Evolutionary conservation across 2,888 invertebrate genomes (phyloP), one percentile per base, ranked within the genome.

Genomic region (Hypena proboscidalis): DNA sequence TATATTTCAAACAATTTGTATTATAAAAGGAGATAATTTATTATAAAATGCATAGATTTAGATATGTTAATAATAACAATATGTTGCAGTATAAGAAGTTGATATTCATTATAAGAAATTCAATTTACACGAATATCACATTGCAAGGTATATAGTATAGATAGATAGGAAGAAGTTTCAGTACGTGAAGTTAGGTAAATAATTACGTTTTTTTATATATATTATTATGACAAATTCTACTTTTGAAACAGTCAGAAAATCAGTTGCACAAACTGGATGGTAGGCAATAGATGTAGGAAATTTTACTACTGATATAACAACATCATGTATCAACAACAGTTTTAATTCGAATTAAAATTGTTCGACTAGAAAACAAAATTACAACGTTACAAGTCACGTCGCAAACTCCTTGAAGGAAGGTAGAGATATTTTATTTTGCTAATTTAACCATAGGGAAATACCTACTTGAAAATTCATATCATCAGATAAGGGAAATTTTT

Each of bases 121-220:
- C 67, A 53, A 71, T 59, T 70, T 67, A 70, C 57, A 67, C 59
- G 55, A 70, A 72, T 81, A 80, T 81, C 80, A 80, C 81, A 80
- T 70, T 75, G 67, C 61, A 63, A 66, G 62, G 57, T 60, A 59
- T 44, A 52, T 46, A 37, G 34, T n/a, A 37, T 9, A 36, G 26
- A 20, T 31, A 35, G 26, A 56, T 42, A 54, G 56, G 39, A 52
- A 66, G 49, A 60, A 73, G 61, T 59, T 60, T 68, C 70, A 74
- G 67, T 63, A 65, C 54, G 14, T 9, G 8, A 40, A 57, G 56
- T 48, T 47, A 26, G 49, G 43, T 49, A 51, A 45, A 43, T 26
- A 48, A 5, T 31, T 33, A 19, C 33, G 43, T 30, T 15, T 37
- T 42, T 11, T 34, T 39, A n/a, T 38, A 42, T 22, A 11, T 19